Evolutionary conservation across 30 jellyfish, hydroid and myxozoan genomes (phyloP).

Genomic region (Cassiopea xamachana): DNA sequence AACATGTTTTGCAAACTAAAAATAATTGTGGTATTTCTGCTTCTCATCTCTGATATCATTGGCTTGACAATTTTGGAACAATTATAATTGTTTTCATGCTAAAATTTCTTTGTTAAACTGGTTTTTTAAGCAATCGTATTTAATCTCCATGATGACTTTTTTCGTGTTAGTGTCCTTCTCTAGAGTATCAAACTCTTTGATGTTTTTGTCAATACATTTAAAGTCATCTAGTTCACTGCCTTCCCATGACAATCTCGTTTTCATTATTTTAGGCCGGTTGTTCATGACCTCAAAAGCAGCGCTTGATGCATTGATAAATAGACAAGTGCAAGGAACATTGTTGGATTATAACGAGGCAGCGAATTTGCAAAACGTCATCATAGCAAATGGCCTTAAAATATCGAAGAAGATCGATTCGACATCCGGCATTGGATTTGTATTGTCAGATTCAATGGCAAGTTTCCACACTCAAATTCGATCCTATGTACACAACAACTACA

Average conservation of each 20-base stretch:
- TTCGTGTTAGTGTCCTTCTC: too few species aligned
- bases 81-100: background rate
- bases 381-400: constrained; percentile 47
- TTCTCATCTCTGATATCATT: too few species aligned
- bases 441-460: constrained; percentile 58
- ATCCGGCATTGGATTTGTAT: constrained; percentile 75
- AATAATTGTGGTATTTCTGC: too few species aligned
- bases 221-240: too few species aligned
- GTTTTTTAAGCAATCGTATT: background rate
- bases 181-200: too few species aligned
- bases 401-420: constrained; percentile 33
- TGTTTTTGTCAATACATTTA: too few species aligned
- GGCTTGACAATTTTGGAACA: too few species aligned
- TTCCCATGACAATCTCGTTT: background rate
- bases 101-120: background rate
- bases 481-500: constrained; percentile 22
- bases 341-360: constrained; percentile 57
- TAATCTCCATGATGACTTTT: too few species aligned
- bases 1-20: too few species aligned
- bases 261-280: constrained; percentile 1
- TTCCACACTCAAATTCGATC: constrained; percentile 49
- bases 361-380: constrained; percentile 15
- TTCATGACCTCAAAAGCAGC: constrained; percentile 34
- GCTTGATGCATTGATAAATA: constrained; percentile 50
- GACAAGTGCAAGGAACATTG: constrained; percentile 63